Evolutionary conservation across 2,888 invertebrate genomes (phyloP).

Genomic region (Spicauda simplicius): DNA sequence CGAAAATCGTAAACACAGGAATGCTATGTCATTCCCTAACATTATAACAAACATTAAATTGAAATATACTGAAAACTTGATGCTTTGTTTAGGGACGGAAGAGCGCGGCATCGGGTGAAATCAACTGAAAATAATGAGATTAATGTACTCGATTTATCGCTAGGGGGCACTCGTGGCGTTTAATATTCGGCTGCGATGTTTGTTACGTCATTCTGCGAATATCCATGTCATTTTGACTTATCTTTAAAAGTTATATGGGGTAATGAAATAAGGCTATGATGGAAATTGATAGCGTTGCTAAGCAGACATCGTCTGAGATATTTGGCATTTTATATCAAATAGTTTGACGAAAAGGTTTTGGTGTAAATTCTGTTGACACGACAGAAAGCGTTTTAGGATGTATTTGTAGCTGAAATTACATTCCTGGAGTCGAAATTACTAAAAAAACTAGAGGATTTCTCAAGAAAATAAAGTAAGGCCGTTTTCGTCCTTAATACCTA

Average conservation of each 20-base stretch:
- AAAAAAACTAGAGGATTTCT: no score
- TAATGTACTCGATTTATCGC: slow-evolving; percentile 60
- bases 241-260: not conserved
- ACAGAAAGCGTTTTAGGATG: no score
- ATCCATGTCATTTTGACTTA: slow-evolving; percentile 16
- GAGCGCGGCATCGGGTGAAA: slow-evolving; percentile 50
- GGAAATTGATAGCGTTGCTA: no score
- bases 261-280: no score
- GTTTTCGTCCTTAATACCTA: no score
- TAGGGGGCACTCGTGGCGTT: slow-evolving; percentile 33
- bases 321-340: no score
- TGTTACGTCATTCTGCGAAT: slow-evolving; percentile 40
- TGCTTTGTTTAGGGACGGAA: slow-evolving; percentile 33
- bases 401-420: no score
- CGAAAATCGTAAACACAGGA: not conserved
- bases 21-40: not conserved
- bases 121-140: slow-evolving; percentile 68
- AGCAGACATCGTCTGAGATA: no score
- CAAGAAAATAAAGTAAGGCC: no score
- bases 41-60: slow-evolving; percentile 25
- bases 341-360: no score
- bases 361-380: no score
- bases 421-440: no score
- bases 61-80: slow-evolving; percentile 18
- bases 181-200: slow-evolving; percentile 32